Evolutionary conservation across 2,888 invertebrate species (phyloP).

Genomic region (Stenodema calcarata): DNA sequence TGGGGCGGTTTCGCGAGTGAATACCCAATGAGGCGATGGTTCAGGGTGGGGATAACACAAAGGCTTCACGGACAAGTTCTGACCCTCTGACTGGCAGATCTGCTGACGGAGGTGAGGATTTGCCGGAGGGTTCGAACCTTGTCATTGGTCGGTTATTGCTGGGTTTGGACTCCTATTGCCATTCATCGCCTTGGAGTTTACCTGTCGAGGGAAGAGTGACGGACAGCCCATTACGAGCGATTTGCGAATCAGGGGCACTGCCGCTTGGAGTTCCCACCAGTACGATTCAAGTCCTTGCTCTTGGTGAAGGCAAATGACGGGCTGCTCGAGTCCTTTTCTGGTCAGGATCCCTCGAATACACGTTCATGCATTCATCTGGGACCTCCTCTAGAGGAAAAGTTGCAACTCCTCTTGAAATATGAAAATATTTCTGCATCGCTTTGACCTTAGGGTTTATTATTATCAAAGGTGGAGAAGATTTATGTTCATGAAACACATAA

Average conservation of each 20-base stretch:
- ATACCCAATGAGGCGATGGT: background rate
- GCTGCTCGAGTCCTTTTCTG: no score
- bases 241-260: background rate
- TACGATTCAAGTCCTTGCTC: no score
- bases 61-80: background rate
- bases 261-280: no score
- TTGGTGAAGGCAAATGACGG: no score
- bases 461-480: no score
- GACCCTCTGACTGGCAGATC: background rate
- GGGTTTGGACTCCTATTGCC: background rate
- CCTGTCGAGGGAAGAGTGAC: background rate
- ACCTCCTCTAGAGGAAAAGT: no score
- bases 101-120: background rate
- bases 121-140: background rate
- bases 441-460: no score
- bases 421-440: no score
- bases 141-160: background rate
- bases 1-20: slow-evolving; percentile 3
- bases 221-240: background rate
- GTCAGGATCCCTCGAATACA: no score
- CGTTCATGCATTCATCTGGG: no score
- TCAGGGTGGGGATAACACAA: background rate
- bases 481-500: no score
- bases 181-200: background rate
- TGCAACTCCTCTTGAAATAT: no score